Evolutionary conservation across 2,113 vertebrate species (phyloP).

Genomic region (Mesoclemmys tuberculata): DNA sequence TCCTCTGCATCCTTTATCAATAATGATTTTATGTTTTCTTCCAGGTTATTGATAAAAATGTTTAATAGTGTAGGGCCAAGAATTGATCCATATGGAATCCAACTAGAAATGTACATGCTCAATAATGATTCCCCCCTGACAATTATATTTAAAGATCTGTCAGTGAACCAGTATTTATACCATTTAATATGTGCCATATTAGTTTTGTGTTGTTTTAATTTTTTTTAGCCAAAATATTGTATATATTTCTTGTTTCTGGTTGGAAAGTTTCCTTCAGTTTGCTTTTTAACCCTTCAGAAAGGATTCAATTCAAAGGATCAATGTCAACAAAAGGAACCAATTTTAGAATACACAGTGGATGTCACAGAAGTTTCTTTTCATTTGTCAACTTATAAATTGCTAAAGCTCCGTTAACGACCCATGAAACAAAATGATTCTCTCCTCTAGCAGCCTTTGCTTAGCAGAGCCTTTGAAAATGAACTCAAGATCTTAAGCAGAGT

Average conservation of each 20-base stretch:
- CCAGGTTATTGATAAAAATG: not conserved
- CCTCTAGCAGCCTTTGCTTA: not conserved
- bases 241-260: not conserved
- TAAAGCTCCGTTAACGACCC: not conserved
- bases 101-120: not conserved
- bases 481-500: not conserved
- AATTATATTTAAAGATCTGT: not conserved
- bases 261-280: not conserved
- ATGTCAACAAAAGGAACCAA: not conserved
- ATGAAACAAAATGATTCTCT: not conserved
- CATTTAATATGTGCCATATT: not conserved
- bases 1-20: not conserved
- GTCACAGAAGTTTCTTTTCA: not conserved
- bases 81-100: not conserved
- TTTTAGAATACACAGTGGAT: not conserved
- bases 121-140: not conserved
- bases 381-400: not conserved
- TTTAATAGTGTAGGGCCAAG: not conserved
- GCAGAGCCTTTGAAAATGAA: not conserved
- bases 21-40: not conserved
- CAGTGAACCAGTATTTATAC: not conserved
- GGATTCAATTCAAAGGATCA: not conserved
- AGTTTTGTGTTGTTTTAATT: not conserved
- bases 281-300: not conserved
- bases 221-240: not conserved